Conservation (phyloP, 1,140 invertebrate genomes). For the Hyposmocoma kahamanoa region DNA sequence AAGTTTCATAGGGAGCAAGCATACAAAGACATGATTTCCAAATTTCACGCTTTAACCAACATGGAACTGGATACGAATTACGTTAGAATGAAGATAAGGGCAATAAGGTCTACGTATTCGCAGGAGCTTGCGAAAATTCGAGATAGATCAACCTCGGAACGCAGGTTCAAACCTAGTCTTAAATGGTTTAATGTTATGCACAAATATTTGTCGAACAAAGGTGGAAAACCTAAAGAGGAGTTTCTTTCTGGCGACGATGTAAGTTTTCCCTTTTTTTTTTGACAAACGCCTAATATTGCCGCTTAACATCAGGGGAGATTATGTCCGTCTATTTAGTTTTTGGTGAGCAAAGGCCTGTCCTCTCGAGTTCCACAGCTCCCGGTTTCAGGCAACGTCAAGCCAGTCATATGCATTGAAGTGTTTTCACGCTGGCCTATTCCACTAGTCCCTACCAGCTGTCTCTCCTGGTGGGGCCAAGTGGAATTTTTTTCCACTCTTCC, state of each 20-base stretch:
- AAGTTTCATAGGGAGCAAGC: slow-evolving; percentile 42
- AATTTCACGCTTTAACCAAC: slow-evolving; percentile 44
- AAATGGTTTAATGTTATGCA: slow-evolving; percentile 58
- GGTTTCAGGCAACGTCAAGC: too few species aligned
- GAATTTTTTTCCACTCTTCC: too few species aligned
- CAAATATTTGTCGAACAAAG: slow-evolving; percentile 24
- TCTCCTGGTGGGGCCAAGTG: too few species aligned
- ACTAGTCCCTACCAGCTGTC: too few species aligned
- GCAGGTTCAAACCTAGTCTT: slow-evolving; percentile 37
- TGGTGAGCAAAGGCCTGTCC: too few species aligned
- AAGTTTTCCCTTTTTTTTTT: not conserved
- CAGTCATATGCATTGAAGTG: too few species aligned
- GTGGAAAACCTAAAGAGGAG: slow-evolving; percentile 7
- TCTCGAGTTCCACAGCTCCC: too few species aligned
- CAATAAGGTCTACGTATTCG: slow-evolving; percentile 54
- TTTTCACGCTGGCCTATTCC: too few species aligned
- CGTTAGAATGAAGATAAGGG: slow-evolving; percentile 64
- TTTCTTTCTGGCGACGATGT: slow-evolving; percentile 6
- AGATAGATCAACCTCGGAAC: slow-evolving; percentile 28
- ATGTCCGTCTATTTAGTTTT: too few species aligned
- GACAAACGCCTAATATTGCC: not conserved
- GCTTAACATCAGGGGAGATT: too few species aligned
- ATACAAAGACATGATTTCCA: slow-evolving; percentile 40
- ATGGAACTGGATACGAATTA: slow-evolving; percentile 40
- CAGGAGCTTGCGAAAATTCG: slow-evolving; percentile 63